Conservation (phyloP, 2,113 vertebrate species). For the Rhadina sibilatrix region DNA sequence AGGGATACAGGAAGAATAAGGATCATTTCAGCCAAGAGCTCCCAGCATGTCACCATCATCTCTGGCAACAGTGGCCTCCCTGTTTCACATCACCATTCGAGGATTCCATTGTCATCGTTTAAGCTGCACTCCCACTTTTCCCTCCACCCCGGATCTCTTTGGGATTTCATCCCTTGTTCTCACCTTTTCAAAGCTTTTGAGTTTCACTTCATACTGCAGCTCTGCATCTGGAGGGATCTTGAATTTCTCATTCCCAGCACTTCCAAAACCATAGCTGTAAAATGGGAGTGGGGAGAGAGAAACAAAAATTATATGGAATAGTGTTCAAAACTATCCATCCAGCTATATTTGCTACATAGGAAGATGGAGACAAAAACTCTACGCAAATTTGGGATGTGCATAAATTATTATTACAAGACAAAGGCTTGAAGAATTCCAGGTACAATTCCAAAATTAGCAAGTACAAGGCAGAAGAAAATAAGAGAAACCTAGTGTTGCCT, state of each 20-base stretch:
- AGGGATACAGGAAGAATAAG: background rate
- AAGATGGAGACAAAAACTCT: background rate
- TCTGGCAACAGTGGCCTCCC: background rate
- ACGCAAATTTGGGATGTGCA: background rate
- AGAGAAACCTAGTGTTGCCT: background rate
- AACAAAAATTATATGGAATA: background rate
- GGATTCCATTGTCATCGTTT: background rate
- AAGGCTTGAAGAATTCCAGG: background rate
- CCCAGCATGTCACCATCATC: background rate
- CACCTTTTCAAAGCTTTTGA: constrained; percentile 95
- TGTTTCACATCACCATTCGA: background rate
- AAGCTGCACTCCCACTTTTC: background rate
- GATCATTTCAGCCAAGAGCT: background rate
- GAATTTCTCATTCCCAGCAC: constrained; percentile 81
- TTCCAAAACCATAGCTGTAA: constrained; percentile 89
- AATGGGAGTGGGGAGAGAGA: background rate
- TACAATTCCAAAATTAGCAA: background rate
- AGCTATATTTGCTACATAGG: background rate
- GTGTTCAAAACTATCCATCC: background rate
- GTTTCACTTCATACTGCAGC: constrained; percentile 87
- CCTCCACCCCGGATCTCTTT: background rate
- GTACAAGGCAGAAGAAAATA: background rate
- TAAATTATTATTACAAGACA: background rate
- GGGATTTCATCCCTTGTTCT: background rate
- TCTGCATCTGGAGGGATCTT: constrained; percentile 85